Base-by-base conservation (phyloP, 2,113 vertebrate genomes). In the Pandion haliaetus region DNA sequence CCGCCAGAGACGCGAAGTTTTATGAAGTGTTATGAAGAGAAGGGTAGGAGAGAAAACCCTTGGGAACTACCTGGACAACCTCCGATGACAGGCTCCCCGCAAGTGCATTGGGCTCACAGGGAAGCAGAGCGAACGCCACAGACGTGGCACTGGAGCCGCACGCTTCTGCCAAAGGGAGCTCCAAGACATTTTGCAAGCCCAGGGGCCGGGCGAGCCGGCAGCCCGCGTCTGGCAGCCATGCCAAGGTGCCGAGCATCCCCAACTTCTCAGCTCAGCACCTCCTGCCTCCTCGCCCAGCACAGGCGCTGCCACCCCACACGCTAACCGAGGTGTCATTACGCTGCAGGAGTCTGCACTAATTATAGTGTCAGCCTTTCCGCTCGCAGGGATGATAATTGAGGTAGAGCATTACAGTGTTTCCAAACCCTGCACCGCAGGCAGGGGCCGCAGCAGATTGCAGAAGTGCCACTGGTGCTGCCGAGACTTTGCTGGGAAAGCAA, bases 361-460 rank as follows among this genome's bases (percentile, higher is more conserved):
- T 97, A 97, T 61, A 70, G 74, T 4, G 86, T 54, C 97, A 97
- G 94, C 80, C 95, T 65, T 91, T 90, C 96, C 44, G 66, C 94
- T 34, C 55, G 82, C 87, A 44, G 81, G n/a, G 70, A 45, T 34
- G 88, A 86, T 95, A 89, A 96, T 84, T 91, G 97, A 93, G 97
- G 97, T 44, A 86, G 90, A 93, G 38, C 62, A 70, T 93, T 52
- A 83, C 97, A 76, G 42, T 92, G 96, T 97, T 98, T 92, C 79
- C 97, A 96, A 96, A 96, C 71, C 63, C 55, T 5, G 45, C 7
- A 17, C 81, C 14, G 16, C 82, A 85, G 93, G 15, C 83, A 93
- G 92, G 73, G 70, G 49, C 57, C 8, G 26, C 86, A 29, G 63
- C 57, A 4, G 26, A 58, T 6, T 34, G 10, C 25, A 50, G 61